Conservation (phyloP, 2,888 invertebrate genomes). For the Belgica antarctica region DNA sequence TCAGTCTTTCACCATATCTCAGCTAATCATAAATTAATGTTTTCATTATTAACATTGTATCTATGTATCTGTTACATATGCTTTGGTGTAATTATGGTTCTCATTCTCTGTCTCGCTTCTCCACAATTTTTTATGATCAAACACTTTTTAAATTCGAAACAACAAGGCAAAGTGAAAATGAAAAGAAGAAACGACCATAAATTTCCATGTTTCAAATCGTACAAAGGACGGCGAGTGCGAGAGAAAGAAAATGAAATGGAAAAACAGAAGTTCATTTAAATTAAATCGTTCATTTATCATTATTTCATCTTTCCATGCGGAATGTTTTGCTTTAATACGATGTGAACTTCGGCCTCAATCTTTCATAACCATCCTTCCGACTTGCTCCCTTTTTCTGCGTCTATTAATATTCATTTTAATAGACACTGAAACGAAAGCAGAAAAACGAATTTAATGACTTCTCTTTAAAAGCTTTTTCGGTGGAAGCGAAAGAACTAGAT, state of each 20-base stretch:
- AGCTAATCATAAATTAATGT: constrained; percentile 43
- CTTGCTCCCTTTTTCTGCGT: constrained; percentile 19
- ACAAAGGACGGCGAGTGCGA: neutral
- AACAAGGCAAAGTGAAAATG: constrained; percentile 19
- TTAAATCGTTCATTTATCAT: constrained; percentile 44
- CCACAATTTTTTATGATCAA: constrained; percentile 38
- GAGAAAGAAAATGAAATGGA: constrained; percentile 25
- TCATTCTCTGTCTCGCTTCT: too few relatives aligned
- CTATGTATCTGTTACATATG: constrained; percentile 26
- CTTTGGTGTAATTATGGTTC: constrained; percentile 21
- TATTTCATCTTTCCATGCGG: constrained; percentile 24
- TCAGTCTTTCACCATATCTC: neutral
- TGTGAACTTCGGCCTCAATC: constrained; percentile 41
- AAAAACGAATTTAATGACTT: constrained; percentile 28
- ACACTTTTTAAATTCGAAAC: constrained; percentile 18
- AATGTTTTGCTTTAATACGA: constrained; percentile 29
- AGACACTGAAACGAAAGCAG: constrained; percentile 30
- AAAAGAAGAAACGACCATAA: constrained; percentile 15
- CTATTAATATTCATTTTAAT: constrained; percentile 30
- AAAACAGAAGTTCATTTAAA: constrained; percentile 44
- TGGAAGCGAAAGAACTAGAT: neutral
- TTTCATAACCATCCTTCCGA: constrained; percentile 37
- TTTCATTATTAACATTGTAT: constrained; percentile 32
- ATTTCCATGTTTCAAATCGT: too few relatives aligned
- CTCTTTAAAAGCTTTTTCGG: constrained; percentile 29